Evolutionary conservation across 2,113 vertebrate genomes (phyloP).

Genomic region (Saccopteryx leptura): DNA sequence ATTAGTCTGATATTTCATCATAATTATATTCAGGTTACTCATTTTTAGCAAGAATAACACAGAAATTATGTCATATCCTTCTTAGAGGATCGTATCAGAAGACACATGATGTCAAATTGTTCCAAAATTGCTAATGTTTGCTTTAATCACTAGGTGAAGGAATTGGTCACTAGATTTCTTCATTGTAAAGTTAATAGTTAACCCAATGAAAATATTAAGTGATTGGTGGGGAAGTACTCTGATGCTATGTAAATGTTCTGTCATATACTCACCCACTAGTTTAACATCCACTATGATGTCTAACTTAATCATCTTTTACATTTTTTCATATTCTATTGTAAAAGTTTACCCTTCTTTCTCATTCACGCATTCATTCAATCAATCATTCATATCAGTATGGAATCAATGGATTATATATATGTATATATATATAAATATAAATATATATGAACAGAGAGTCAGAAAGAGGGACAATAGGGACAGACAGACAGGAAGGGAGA

Average conservation of each 20-base stretch:
- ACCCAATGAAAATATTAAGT: background rate
- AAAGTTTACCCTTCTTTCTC: background rate
- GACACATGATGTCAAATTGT: background rate
- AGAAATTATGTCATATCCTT: background rate
- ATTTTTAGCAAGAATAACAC: slow-evolving; percentile 18
- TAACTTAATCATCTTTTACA: background rate
- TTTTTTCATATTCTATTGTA: background rate
- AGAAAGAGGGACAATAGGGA: too few species aligned
- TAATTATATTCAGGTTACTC: background rate
- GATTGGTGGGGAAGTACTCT: background rate
- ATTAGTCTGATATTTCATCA: background rate
- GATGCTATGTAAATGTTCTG: background rate
- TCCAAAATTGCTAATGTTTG: background rate
- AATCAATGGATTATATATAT: background rate
- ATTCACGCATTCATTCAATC: background rate
- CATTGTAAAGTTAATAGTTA: slow-evolving; percentile 18
- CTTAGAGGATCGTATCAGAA: background rate
- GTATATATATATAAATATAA: too few species aligned
- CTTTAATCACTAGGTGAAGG: background rate
- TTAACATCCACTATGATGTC: background rate
- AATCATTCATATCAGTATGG: background rate
- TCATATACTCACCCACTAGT: background rate
- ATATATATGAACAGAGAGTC: too few species aligned
- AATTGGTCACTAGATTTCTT: background rate
- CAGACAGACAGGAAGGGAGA: too few species aligned